Conservation (phyloP, 2,888 invertebrate genomes). For the Idaea straminata region DNA sequence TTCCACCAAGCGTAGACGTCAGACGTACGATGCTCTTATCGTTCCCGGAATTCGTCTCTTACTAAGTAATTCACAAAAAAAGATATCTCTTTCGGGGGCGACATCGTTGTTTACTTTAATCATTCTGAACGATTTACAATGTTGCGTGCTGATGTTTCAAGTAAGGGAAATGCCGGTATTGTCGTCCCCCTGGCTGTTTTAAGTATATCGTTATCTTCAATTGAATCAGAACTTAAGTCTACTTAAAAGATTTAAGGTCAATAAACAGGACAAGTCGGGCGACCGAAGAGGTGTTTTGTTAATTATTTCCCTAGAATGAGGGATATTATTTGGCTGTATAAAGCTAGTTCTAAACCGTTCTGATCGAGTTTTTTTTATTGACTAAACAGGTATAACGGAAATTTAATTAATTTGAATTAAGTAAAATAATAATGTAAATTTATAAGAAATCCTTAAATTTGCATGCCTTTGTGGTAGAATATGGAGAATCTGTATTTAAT, state of each 20-base stretch:
- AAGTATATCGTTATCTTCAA: neutral
- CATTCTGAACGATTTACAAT: constrained; percentile 61
- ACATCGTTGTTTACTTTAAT: constrained; percentile 71
- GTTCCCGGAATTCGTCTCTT: constrained; percentile 71
- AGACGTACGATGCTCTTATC: constrained; percentile 65
- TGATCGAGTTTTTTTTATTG: too few relatives aligned
- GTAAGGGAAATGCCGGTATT: neutral
- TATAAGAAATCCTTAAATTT: too few relatives aligned
- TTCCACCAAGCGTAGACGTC: constrained; percentile 43
- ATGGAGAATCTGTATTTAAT: too few relatives aligned
- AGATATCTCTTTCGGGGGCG: constrained; percentile 57
- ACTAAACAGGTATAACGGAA: too few relatives aligned
- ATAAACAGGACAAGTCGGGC: neutral
- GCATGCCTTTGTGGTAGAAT: too few relatives aligned
- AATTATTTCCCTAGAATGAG: too few relatives aligned
- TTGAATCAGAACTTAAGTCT: neutral
- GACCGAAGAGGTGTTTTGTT: too few relatives aligned
- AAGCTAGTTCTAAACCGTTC: too few relatives aligned
- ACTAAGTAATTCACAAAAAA: constrained; percentile 72
- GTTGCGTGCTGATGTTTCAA: constrained; percentile 38
- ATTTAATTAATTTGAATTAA: too few relatives aligned
- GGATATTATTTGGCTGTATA: too few relatives aligned
- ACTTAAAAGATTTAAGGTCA: neutral
- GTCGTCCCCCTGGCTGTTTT: neutral
- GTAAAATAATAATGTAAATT: too few relatives aligned